phyloP scores from a whole-genome alignment of 2,888 invertebrate species.

The Elysia crispata region DNA sequence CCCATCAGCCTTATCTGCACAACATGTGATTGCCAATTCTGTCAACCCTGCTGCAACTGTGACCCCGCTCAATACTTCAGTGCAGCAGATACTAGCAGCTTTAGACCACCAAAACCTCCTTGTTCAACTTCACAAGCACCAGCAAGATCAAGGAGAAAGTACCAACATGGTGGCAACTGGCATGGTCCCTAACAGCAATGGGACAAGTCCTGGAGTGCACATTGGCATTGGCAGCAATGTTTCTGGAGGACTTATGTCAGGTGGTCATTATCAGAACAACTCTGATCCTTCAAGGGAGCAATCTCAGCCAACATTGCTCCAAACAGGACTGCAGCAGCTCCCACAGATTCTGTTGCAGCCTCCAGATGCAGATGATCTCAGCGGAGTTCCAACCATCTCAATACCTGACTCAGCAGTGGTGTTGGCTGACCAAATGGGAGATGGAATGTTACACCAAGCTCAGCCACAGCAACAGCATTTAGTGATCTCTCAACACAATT shows the following conservation, averaged over 20 bases:
- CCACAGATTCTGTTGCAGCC: conserved; percentile 47
- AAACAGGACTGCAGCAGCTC: conserved; percentile 14
- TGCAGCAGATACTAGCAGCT: conserved; percentile 42
- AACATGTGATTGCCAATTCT: not conserved
- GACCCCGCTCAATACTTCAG: conserved; percentile 39
- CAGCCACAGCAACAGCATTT: conserved; percentile 3
- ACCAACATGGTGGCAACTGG: too few species aligned
- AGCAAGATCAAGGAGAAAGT: conserved; percentile 49
- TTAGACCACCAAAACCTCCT: conserved; percentile 42
- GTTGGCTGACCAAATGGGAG: conserved; percentile 14
- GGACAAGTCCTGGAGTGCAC: too few species aligned
- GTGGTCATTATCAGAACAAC: too few species aligned
- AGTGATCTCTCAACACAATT: not conserved
- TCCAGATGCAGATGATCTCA: conserved; percentile 44
- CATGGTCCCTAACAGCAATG: too few species aligned
- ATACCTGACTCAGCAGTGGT: conserved; percentile 47
- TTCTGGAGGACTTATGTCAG: too few species aligned
- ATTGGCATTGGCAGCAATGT: too few species aligned
- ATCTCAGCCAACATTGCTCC: not conserved
- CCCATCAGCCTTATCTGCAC: not conserved
- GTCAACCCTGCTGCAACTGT: too few species aligned
- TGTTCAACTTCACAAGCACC: conserved; percentile 57
- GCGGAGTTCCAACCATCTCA: conserved; percentile 45
- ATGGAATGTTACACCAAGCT: not conserved
- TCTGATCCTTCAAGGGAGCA: too few species aligned